These are phyloP conservation scores for Perizoma flavofasciatum DNA, from an alignment of 2,888 invertebrate species.

Conservation along the genomic window DNA sequence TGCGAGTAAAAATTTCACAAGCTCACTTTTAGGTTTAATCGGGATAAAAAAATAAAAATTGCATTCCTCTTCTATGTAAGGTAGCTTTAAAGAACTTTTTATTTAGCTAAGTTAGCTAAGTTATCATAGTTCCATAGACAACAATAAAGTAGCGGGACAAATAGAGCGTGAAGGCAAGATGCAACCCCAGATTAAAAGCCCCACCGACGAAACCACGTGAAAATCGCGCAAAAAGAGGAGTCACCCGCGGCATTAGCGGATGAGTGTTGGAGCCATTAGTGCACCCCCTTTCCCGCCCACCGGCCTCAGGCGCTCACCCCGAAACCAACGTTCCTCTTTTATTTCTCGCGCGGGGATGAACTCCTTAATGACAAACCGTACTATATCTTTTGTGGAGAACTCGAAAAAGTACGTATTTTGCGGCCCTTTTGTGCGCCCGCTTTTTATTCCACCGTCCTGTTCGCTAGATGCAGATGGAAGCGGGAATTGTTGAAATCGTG, in stretches of 20 bases:
- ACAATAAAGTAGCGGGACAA: constrained; percentile 55
- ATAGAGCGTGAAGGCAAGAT: constrained; percentile 75
- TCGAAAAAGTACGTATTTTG: constrained; percentile 83
- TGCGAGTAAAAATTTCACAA: too few relatives aligned
- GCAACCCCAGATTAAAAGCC: constrained; percentile 81
- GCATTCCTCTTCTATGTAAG: too few relatives aligned
- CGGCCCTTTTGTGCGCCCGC: constrained; percentile 80
- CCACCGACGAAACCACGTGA: constrained; percentile 81
- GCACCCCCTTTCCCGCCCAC: constrained; percentile 54
- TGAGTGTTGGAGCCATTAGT: constrained; percentile 84
- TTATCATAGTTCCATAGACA: constrained; percentile 23
- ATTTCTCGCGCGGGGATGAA: constrained; percentile 84
- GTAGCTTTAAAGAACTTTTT: too few relatives aligned
- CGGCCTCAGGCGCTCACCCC: constrained; percentile 56
- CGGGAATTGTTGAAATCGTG: constrained; percentile 57
- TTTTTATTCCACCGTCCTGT: constrained; percentile 71
- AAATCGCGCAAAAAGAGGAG: constrained; percentile 83
- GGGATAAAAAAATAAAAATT: too few relatives aligned
- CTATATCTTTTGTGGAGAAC: constrained; percentile 84
- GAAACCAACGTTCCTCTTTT: constrained; percentile 79
- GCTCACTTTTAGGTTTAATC: too few relatives aligned
- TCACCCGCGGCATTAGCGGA: constrained; percentile 84
- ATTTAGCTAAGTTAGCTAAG: not conserved
- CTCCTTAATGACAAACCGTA: constrained; percentile 85
- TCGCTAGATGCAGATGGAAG: constrained; percentile 57